Evolutionary conservation across 1,140 invertebrate species (phyloP), one percentile per base, ranked within the genome.

Genomic region (Panagrolaimus sp.): DNA sequence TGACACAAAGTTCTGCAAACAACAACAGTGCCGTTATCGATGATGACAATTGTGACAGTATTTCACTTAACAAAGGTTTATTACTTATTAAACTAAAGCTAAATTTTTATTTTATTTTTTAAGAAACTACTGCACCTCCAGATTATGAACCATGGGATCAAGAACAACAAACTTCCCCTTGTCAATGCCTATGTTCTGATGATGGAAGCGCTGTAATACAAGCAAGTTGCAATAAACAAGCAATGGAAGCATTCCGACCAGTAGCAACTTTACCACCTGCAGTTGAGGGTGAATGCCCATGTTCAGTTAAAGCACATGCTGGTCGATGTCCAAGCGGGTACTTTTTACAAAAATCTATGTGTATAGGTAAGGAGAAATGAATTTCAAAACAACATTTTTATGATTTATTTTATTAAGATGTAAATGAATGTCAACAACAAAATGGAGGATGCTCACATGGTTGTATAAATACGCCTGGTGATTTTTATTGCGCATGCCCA

Each of bases 401-500:
- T 5, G 86, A 78, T 61, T 65, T 71, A 11, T 53, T 77, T n/a
- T 64, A 81, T 74, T 80, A 65, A 84, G 90, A 84, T 87, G 87
- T 87, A 1, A 86, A 91, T 76, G 90, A 91, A 80, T 91, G 90
- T 80, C 76, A 84, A 13, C 87, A 88, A 61, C 86, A 88, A 65
- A 86, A 87, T 43, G 87, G 86, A n/a, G 84, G 87, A 0, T 91
- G 90, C 76, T 85, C 84, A 47, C 84, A 87, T 7, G 80, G 86
- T 1, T 92, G 91, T 77, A 82, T 88, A 0, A 92, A 92, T 80
- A 87, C 89, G 44, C 84, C 86, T 1, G 91, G 90, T 0, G 87
- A 88, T 48, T 91, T 88, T 83, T 87, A 88, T 63, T 94, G 92
- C 79, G 87, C 87, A 16, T 94, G 92, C 80, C 88, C 89, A 70